A percentile compares a stretch with the other conserved stretches of the same genome.
phyloP scores from a whole-genome alignment of 2,113 vertebrate species.

The Tonatia bakeri region DNA sequence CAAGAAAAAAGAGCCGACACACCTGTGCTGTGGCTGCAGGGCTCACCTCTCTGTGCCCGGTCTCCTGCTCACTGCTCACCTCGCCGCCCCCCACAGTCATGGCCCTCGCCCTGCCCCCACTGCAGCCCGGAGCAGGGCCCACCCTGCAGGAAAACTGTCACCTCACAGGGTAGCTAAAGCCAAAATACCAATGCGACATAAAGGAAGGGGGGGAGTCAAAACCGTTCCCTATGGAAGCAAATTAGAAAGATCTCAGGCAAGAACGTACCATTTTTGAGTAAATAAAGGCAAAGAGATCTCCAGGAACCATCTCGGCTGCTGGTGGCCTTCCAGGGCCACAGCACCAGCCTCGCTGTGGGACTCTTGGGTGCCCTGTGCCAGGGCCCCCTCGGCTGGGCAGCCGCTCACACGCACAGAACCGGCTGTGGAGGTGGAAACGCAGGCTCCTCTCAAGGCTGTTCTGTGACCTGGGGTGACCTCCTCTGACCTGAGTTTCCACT shows the following conservation, averaged over 20 bases:
- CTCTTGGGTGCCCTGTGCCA: neutral
- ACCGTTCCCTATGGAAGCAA: neutral
- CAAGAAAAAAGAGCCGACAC: neutral
- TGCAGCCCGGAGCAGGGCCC: neutral
- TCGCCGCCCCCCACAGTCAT: neutral
- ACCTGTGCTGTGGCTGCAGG: neutral
- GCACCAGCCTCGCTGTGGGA: neutral
- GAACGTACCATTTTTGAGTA: neutral
- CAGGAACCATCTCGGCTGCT: neutral
- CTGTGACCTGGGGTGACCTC: neutral
- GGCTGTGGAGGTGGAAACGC: fast-evolving
- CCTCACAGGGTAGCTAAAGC: neutral
- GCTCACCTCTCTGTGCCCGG: fast-evolving
- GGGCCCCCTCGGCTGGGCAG: too few species aligned
- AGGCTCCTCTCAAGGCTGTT: neutral
- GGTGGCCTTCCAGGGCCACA: neutral
- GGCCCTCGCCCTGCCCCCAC: neutral
- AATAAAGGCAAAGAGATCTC: neutral
- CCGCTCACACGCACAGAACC: fast-evolving
- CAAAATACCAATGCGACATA: neutral
- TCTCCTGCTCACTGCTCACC: fast-evolving
- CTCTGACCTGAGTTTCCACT: neutral
- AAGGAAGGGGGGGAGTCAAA: neutral
- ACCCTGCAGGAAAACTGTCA: neutral
- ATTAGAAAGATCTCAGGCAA: neutral